These are phyloP conservation scores for Nebria salina DNA, from an alignment of 2,888 invertebrate species.

Conservation along the genomic window DNA sequence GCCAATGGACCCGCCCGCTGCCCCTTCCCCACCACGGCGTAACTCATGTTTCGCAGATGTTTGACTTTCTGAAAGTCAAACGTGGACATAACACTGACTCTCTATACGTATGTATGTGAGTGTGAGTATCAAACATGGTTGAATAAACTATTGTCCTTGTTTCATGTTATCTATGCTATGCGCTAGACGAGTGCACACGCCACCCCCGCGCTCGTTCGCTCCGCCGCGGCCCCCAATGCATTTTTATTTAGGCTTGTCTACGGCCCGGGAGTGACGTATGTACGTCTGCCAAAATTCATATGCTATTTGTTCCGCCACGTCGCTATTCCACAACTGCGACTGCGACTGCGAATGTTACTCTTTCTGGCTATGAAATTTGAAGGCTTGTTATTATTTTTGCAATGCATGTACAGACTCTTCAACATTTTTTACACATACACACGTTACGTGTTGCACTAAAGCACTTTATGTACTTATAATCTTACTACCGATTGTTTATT, in stretches of 20 bases:
- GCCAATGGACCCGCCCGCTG: conserved; percentile 6
- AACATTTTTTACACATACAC: background rate
- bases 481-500: too few species aligned
- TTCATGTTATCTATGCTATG: conserved; percentile 22
- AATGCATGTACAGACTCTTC: background rate
- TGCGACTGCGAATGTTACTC: background rate
- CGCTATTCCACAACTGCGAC: background rate
- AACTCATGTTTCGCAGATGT: conserved; percentile 19
- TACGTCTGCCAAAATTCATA: background rate
- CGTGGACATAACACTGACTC: conserved; percentile 23
- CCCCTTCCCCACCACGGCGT: background rate
- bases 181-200: conserved; percentile 22
- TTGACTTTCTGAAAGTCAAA: conserved; percentile 39
- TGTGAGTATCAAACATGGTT: conserved; percentile 39
- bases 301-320: background rate
- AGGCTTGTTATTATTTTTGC: conserved; percentile 1
- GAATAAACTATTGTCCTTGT: conserved; percentile 47
- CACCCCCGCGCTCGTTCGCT: background rate
- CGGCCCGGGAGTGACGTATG: conserved; percentile 7
- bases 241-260: conserved; percentile 15
- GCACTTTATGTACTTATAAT: background rate
- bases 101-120: background rate
- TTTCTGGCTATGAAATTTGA: background rate
- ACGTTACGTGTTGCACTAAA: background rate
- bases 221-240: background rate